These are phyloP conservation scores for Noctuana brunneofusca DNA, from an alignment of 2,888 invertebrate genomes.

Conservation along the genomic window DNA sequence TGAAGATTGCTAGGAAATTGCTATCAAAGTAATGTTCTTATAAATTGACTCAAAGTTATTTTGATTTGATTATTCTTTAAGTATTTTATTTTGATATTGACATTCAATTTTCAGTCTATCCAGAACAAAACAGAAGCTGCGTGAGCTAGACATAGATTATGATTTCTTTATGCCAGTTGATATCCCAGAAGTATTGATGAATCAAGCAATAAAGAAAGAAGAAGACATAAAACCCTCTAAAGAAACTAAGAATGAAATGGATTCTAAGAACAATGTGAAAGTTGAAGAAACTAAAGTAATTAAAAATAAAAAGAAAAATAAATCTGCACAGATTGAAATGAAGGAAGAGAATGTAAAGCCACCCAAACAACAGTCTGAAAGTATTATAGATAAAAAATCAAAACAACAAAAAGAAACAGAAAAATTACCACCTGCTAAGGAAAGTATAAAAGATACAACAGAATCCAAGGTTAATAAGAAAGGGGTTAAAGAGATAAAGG, in stretches of 20 bases:
- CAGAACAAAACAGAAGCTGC: constrained; percentile 73
- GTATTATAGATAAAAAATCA: neutral
- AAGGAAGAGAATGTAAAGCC: constrained; percentile 33
- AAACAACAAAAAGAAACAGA: neutral
- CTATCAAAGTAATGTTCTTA: constrained; percentile 58
- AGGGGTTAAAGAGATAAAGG: constrained; percentile 25
- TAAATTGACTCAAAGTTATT: constrained; percentile 13
- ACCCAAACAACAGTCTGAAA: constrained; percentile 1
- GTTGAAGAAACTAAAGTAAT: constrained; percentile 36
- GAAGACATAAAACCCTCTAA: constrained; percentile 33
- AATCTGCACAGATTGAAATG: constrained; percentile 28
- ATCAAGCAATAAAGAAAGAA: constrained; percentile 40
- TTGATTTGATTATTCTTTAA: constrained; percentile 13
- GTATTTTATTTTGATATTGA: constrained; percentile 12
- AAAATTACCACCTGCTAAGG: neutral
- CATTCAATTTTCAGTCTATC: constrained; percentile 58
- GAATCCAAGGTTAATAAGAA: neutral
- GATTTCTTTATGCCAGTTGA: constrained; percentile 78
- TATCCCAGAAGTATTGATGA: constrained; percentile 61
- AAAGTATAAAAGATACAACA: constrained; percentile 6
- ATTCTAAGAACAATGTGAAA: constrained; percentile 39
- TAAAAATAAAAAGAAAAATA: constrained; percentile 33
- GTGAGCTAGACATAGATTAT: constrained; percentile 77
- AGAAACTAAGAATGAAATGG: constrained; percentile 28
- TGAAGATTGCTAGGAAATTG: constrained; percentile 63